phyloP scores from a whole-genome alignment of 2,797 vertebrate species.

The Hyperoplus lanceolatus region DNA sequence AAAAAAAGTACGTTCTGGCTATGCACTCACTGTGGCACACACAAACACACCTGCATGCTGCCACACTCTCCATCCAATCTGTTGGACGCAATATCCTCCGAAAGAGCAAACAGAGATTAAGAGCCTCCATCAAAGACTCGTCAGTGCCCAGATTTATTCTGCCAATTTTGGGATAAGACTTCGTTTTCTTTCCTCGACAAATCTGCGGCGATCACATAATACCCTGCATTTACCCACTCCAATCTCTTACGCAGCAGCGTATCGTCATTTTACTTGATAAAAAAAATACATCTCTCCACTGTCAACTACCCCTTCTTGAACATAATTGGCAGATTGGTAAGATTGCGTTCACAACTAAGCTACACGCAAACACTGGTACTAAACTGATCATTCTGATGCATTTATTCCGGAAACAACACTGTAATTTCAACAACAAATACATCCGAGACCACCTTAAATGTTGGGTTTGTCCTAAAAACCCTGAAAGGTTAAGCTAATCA shows the following conservation, averaged over 20 bases:
- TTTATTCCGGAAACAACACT: not conserved
- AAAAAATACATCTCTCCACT: not conserved
- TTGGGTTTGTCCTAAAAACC: not conserved
- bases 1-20: not conserved
- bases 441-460: not conserved
- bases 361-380: not conserved
- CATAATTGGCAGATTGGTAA: slow-evolving; percentile 6
- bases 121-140: not conserved
- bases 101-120: not conserved
- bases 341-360: not conserved
- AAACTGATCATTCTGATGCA: not conserved
- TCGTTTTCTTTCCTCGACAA: slow-evolving; percentile 2
- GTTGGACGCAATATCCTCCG: not conserved
- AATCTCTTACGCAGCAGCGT: not conserved
- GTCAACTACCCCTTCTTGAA: not conserved
- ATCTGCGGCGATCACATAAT: slow-evolving; percentile 11
- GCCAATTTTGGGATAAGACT: not conserved
- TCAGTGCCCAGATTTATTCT: not conserved
- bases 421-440: not conserved
- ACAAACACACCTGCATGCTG: not conserved
- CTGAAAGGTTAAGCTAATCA: not conserved
- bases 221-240: slow-evolving; percentile 17
- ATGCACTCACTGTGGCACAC: no score
- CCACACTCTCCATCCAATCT: not conserved
- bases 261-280: slow-evolving; percentile 21